Percentiles rank a stretch among this genome's conserved stretches.
Conservation (phyloP, 2,797 vertebrate species). For the Phoxinus dragarum region DNA sequence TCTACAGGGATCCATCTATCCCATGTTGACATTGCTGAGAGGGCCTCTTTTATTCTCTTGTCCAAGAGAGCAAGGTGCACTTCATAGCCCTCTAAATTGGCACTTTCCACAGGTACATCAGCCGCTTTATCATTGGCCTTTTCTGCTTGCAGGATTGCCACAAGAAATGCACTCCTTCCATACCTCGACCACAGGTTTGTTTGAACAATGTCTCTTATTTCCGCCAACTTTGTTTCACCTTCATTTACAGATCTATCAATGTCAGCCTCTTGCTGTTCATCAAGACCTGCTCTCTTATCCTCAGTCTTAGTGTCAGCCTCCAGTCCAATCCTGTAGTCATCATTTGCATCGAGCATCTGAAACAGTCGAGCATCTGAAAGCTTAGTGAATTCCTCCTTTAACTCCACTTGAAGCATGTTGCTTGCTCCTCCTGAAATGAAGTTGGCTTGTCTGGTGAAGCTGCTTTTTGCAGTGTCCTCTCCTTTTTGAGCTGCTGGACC, state of each 20-base stretch:
- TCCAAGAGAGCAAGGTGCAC: not conserved
- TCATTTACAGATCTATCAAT: not conserved
- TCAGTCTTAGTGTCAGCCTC: not conserved
- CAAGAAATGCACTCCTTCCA: not conserved
- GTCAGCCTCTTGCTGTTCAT: not conserved
- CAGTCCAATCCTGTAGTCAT: not conserved
- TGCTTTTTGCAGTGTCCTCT: constrained; percentile 27
- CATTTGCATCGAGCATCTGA: not conserved
- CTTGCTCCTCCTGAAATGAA: constrained; percentile 12
- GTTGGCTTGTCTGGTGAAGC: constrained; percentile 24
- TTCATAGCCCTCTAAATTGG: not conserved
- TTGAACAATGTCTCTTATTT: not conserved
- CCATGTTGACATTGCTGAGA: not conserved
- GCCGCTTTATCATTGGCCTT: not conserved
- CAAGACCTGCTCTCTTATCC: not conserved
- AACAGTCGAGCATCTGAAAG: not conserved
- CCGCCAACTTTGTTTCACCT: not conserved
- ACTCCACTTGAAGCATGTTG: not conserved
- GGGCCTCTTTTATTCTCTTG: not conserved
- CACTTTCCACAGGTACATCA: not conserved
- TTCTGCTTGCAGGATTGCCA: not conserved
- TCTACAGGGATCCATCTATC: not conserved
- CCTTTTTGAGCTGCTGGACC: constrained; percentile 1
- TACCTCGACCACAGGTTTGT: not conserved
- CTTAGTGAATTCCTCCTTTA: not conserved